Percentiles rank a stretch among this genome's conserved stretches.
Conservation (phyloP, 2,113 vertebrate genomes). For the Athene noctua region DNA sequence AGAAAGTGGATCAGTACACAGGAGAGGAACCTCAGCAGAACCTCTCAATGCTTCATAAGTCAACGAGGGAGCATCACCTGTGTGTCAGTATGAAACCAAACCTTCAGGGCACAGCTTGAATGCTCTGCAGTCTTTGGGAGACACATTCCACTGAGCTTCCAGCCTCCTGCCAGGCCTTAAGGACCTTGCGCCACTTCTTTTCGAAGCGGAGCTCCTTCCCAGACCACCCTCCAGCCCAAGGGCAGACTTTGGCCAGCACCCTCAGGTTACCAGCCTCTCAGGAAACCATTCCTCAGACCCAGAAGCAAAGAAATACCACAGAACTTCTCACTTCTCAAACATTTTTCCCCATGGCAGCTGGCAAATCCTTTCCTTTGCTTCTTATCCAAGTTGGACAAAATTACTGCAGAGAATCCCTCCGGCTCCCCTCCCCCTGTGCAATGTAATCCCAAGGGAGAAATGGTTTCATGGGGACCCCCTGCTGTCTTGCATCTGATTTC, state of each 20-base stretch:
- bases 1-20: not conserved
- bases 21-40: not conserved
- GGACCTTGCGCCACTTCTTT: not conserved
- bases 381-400: slow-evolving; percentile 64
- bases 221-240: not conserved
- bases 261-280: not conserved
- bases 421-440: not conserved
- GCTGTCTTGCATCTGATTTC: slow-evolving; percentile 61
- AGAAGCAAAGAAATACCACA: slow-evolving; percentile 19
- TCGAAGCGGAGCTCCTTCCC: not conserved
- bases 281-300: not conserved
- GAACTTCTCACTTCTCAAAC: slow-evolving; percentile 46
- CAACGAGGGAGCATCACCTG: fast-evolving
- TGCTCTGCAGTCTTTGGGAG: not conserved
- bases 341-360: slow-evolving; percentile 52
- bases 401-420: slow-evolving; percentile 60
- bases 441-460: slow-evolving; percentile 54
- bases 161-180: not conserved
- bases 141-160: not conserved
- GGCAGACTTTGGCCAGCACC: not conserved
- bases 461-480: slow-evolving; percentile 64
- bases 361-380: slow-evolving; percentile 37
- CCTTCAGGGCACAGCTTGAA: not conserved
- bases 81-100: not conserved
- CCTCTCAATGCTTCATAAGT: not conserved